phyloP scores from a whole-genome alignment of 2,113 vertebrate species.

The Cyphomyrus discorhynchus region DNA sequence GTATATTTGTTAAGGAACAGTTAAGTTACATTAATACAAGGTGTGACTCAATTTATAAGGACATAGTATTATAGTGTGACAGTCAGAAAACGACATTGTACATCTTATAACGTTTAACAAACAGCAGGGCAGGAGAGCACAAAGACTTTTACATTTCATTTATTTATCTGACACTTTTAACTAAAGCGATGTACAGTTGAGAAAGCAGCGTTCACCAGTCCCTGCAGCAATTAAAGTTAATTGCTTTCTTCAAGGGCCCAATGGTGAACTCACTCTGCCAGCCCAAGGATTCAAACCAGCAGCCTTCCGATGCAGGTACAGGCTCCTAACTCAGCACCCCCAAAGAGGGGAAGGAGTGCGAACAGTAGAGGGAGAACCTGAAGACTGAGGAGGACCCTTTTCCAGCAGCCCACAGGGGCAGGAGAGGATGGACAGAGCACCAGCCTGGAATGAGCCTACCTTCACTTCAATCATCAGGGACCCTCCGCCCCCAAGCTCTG shows the following conservation, averaged over 20 bases:
- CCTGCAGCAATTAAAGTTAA: background rate
- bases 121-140: background rate
- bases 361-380: background rate
- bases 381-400: background rate
- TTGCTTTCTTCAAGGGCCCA: background rate
- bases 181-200: background rate
- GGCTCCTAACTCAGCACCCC: background rate
- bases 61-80: background rate
- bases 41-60: background rate
- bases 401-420: background rate
- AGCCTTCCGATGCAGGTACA: background rate
- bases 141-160: background rate
- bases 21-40: background rate
- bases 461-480: background rate
- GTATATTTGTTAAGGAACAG: background rate
- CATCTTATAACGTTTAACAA: background rate
- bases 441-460: background rate
- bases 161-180: background rate
- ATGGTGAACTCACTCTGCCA: background rate
- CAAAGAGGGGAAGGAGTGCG: background rate
- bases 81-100: background rate
- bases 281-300: background rate
- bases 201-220: background rate
- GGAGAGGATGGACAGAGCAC: background rate
- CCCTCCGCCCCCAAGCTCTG: background rate